Evolutionary conservation across 1,140 invertebrate species (phyloP).

Genomic region (Teleopsis dalmanni): DNA sequence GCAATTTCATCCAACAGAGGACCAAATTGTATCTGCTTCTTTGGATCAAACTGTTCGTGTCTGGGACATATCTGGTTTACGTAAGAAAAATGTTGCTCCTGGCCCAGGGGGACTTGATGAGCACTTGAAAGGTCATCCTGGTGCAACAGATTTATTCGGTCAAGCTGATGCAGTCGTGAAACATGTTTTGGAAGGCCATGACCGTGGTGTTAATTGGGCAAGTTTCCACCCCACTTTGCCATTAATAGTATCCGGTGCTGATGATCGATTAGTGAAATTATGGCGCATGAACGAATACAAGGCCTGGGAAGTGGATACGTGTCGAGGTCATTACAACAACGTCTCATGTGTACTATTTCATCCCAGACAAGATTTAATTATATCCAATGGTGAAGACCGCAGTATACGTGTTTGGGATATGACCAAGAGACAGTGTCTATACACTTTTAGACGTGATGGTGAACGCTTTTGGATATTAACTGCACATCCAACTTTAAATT

Average conservation of each 20-base stretch:
- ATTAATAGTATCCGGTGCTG: conserved; percentile 93
- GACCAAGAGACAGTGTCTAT: conserved; percentile 92
- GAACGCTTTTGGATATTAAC: conserved; percentile 95
- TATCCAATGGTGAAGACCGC: conserved; percentile 97
- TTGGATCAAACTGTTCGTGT: conserved; percentile 97
- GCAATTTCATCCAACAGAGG: conserved; percentile 94
- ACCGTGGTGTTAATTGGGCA: conserved; percentile 98
- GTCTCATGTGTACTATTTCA: conserved; percentile 98
- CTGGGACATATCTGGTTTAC: conserved; percentile 94
- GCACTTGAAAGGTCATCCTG: conserved; percentile 72
- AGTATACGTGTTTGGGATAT: conserved; percentile 98
- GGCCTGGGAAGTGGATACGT: conserved; percentile 99
- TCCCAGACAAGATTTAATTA: conserved; percentile 91
- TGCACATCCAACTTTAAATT: conserved; percentile 78
- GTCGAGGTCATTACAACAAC: conserved; percentile 98
- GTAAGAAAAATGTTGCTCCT: conserved; percentile 97
- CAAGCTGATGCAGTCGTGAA: conserved; percentile 96
- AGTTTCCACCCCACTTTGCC: conserved; percentile 92
- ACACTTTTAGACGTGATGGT: conserved; percentile 91
- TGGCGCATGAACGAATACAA: conserved; percentile 99
- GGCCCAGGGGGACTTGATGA: conserved; percentile 85
- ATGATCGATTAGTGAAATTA: conserved; percentile 95
- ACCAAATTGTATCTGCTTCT: conserved; percentile 95
- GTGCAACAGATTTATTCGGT: conserved; percentile 91
- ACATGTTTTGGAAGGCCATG: conserved; percentile 95